Base-by-base conservation (phyloP, 2,113 vertebrate species). In the Burhinus bistriatus region DNA sequence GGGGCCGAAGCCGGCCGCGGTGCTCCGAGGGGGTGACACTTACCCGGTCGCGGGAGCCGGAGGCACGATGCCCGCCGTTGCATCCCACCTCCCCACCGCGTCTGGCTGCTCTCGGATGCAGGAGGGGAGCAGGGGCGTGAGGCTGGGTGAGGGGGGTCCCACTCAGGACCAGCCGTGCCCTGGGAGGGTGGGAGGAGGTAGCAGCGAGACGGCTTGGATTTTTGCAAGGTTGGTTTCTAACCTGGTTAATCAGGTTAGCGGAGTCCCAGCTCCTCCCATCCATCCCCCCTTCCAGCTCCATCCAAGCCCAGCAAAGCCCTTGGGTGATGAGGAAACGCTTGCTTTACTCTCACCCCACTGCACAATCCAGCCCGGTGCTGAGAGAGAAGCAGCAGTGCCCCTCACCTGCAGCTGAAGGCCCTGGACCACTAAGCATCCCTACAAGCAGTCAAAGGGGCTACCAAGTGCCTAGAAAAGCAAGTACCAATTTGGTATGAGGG, bases 241-340 rank as follows among this genome's bases (percentile, higher is more conserved):
- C 77, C 69, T 64, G 94, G 89, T 78, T 58, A 66, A 89, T 96
- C 81, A 91, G 95, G 96, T 87, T 62, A 70, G 86, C 11, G 11
- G 80, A 93, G 51, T 29, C 11, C 79, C 22, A 2, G 94, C 94
- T 94, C 94, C 95, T 97, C 95, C 94, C 94, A 64, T 55, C 38
- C 76, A 6, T 36, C 45, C 45, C 71, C 36, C 17, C 2, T 36
- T 38, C 40, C 89, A 34, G 47, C 44, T 66, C 83, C 85, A 27
- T 45, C 83, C 65, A 6, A 89, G 79, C 47, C 79, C 88, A 2
- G 90, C 70, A 80, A 64, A 96, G 83, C 91, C 87, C 91, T 38
- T 3, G 95, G 91, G 94, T 42, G 91, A 64, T 44, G 93, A 82
- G 81, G 89, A 84, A 94, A 45, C 0, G 29, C 45, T 3, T 3